Percentiles rank a stretch among this genome's conserved stretches.
Evolutionary conservation across 2,113 vertebrate genomes (phyloP).

Genomic region (Elachura formosa): DNA sequence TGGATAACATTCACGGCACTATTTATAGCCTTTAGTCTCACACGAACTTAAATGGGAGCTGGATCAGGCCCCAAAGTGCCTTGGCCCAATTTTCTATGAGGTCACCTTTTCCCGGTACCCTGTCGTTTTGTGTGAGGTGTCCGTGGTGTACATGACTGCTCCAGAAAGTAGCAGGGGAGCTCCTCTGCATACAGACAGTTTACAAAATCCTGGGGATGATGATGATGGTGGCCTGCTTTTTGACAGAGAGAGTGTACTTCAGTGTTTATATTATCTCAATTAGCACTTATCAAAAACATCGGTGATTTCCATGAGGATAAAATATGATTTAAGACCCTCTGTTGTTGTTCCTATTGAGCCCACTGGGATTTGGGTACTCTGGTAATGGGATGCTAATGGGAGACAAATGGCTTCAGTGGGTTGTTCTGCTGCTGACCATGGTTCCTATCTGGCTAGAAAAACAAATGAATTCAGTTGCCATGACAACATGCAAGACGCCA

Average conservation of each 20-base stretch:
- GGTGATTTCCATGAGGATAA: background rate
- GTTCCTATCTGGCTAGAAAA: background rate
- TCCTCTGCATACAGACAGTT: background rate
- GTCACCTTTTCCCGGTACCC: slow-evolving; percentile 19
- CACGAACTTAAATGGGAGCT: slow-evolving; percentile 45
- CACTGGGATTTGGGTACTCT: background rate
- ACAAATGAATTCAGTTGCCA: background rate
- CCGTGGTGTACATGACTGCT: background rate
- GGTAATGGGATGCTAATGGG: background rate
- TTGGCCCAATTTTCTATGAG: slow-evolving; percentile 54
- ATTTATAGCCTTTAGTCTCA: slow-evolving; percentile 55
- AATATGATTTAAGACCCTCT: background rate
- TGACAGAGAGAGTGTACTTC: background rate
- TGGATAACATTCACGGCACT: slow-evolving; percentile 28
- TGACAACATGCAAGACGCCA: background rate
- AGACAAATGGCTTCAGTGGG: background rate
- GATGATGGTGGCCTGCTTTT: background rate
- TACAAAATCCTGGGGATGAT: background rate
- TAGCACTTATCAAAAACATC: background rate
- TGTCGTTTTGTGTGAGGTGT: background rate
- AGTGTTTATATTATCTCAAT: background rate
- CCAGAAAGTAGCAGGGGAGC: background rate
- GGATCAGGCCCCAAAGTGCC: slow-evolving; percentile 64
- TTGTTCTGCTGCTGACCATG: background rate
- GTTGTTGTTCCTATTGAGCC: background rate